phyloP scores from a whole-genome alignment of 92 coral and sea anemone genomes.

The Scolanthus callimorphus region DNA sequence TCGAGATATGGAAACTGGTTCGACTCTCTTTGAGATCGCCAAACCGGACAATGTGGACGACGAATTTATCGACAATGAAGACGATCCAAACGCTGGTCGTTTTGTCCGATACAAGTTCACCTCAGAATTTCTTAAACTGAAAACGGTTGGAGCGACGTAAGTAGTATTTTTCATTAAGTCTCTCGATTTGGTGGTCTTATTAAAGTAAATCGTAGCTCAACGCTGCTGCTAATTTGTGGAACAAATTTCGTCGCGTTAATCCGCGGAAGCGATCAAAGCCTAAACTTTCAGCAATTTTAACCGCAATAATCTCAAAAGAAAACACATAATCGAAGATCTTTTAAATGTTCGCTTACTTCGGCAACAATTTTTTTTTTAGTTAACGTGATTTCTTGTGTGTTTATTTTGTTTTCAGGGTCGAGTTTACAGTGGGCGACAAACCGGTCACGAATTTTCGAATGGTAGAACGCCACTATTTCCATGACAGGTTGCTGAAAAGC shows the following conservation, averaged over 20 bases:
- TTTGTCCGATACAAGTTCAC: slow-evolving; percentile 97
- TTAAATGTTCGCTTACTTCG: no score
- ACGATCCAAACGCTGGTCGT: slow-evolving; percentile 98
- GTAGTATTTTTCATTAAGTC: no score
- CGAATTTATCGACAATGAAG: slow-evolving; percentile 74
- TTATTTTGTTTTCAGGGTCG: slow-evolving; percentile 62
- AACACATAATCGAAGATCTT: no score
- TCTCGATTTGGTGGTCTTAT: no score
- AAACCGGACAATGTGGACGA: slow-evolving; percentile 94
- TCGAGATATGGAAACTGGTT: slow-evolving; percentile 90
- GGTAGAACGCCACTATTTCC: slow-evolving; percentile 93
- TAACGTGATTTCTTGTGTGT: no score
- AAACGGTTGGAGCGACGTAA: slow-evolving; percentile 98
- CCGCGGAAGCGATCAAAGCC: no score
- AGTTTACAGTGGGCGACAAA: slow-evolving; percentile 92
- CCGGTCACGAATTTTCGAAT: slow-evolving; percentile 94
- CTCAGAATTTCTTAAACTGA: slow-evolving; percentile 80
- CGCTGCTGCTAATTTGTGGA: no score
- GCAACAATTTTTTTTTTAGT: no score
- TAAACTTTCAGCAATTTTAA: no score
- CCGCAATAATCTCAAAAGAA: no score
- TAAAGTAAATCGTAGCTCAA: no score
- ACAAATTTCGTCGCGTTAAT: no score
- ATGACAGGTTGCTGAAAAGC: slow-evolving; percentile 82
- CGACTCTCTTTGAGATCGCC: slow-evolving; percentile 92